Conservation (phyloP, 2,797 vertebrate genomes). For the Lacerta agilis region DNA sequence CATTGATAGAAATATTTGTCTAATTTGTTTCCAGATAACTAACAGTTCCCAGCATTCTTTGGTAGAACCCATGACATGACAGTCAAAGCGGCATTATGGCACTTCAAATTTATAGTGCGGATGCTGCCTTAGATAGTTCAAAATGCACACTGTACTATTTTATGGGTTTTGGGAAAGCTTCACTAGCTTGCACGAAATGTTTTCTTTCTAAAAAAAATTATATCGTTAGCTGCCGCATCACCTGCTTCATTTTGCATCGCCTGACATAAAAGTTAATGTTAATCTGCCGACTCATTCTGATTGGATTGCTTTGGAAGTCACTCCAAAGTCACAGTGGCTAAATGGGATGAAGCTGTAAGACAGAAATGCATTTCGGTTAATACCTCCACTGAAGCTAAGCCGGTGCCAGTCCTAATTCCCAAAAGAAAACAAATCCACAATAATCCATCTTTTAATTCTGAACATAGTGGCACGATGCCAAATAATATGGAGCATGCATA, state of each 20-base stretch:
- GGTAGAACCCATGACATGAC: no score
- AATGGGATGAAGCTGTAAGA: conserved; percentile 78
- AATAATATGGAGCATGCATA: conserved; percentile 66
- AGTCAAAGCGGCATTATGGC: no score
- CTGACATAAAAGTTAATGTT: conserved; percentile 77
- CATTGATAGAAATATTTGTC: no score
- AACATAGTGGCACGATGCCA: conserved; percentile 73
- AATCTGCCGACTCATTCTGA: conserved; percentile 79
- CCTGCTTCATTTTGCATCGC: conserved; percentile 66
- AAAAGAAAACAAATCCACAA: conserved; percentile 83
- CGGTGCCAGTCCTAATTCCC: conserved; percentile 84
- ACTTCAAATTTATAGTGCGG: no score
- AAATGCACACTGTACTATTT: conserved; percentile 38
- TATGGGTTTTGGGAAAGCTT: conserved; percentile 52
- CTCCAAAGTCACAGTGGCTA: conserved; percentile 81
- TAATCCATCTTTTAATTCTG: conserved; percentile 85
- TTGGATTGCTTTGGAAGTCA: conserved; percentile 84
- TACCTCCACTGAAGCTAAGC: conserved; percentile 81
- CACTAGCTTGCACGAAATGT: conserved; percentile 40
- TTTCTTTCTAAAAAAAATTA: background rate
- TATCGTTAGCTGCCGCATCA: background rate
- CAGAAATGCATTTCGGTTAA: conserved; percentile 84
- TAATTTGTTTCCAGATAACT: no score
- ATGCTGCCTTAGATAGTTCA: no score
- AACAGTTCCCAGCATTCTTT: no score